Evolutionary conservation across 1,140 invertebrate species (phyloP).

Genomic region (Lepidurus packardi): DNA sequence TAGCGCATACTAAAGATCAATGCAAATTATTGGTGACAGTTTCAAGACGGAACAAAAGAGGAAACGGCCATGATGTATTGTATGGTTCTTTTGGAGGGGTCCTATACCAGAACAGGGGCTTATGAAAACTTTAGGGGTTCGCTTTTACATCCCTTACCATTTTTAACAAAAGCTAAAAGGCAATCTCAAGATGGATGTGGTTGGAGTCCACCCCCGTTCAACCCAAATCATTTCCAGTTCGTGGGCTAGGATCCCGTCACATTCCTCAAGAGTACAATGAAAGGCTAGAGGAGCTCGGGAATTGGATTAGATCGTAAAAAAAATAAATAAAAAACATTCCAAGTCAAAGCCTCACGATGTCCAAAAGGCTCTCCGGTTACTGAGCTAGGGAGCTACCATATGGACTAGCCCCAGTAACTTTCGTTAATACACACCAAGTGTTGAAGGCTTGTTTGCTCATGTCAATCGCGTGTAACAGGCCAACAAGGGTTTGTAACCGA

Average conservation of each 20-base stretch:
- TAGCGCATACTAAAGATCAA: neutral
- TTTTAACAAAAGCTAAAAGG: neutral
- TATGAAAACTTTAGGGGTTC: neutral
- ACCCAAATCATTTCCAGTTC: neutral
- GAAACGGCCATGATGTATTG: neutral
- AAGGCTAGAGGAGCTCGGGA: too few relatives aligned
- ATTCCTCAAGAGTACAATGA: too few relatives aligned
- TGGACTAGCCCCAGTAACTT: neutral
- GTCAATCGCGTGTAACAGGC: neutral
- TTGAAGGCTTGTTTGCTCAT: neutral
- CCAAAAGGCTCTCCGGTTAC: too few relatives aligned
- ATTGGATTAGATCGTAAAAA: too few relatives aligned
- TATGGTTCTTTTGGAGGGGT: neutral
- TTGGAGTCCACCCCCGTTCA: neutral
- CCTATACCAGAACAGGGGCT: neutral
- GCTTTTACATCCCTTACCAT: neutral
- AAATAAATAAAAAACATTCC: too few relatives aligned
- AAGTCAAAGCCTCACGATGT: too few relatives aligned
- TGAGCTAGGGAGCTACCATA: too few relatives aligned
- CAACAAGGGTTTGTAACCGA: neutral
- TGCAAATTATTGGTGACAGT: constrained; percentile 5
- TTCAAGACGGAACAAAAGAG: constrained; percentile 1
- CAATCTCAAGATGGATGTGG: neutral
- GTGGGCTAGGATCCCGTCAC: too few relatives aligned
- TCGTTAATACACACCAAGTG: neutral